Evolutionary conservation across 2,797 vertebrate genomes (phyloP).

Genomic region (Microctenopoma steveboyesi): DNA sequence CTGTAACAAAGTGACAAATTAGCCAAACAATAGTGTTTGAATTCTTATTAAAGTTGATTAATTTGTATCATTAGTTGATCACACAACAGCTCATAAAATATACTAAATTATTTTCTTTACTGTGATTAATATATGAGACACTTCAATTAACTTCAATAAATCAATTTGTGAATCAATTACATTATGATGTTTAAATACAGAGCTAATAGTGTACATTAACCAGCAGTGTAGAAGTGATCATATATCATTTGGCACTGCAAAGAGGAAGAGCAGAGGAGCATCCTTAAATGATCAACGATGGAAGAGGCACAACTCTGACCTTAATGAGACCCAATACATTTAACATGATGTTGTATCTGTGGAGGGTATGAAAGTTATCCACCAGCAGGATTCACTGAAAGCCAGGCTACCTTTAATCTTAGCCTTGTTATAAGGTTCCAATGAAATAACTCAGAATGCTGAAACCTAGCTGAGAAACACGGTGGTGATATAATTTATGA

Average conservation of each 20-base stretch:
- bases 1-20: conserved; percentile 88
- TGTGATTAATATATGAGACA: conserved; percentile 85
- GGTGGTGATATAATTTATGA: conserved; percentile 3
- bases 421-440: conserved; percentile 21
- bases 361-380: conserved; percentile 30
- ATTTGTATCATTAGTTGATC: conserved; percentile 88
- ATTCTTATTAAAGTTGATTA: conserved; percentile 92
- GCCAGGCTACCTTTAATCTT: conserved; percentile 41
- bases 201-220: conserved; percentile 84
- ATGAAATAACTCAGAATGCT: conserved; percentile 23
- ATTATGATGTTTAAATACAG: conserved; percentile 84
- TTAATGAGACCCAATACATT: conserved; percentile 59
- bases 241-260: conserved; percentile 76
- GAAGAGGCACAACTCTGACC: conserved; percentile 69
- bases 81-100: conserved; percentile 85
- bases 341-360: conserved; percentile 33
- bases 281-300: conserved; percentile 82
- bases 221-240: conserved; percentile 72
- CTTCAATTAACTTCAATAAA: conserved; percentile 89
- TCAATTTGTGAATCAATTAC: conserved; percentile 89
- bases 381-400: conserved; percentile 25
- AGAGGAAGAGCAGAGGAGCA: conserved; percentile 70
- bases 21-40: conserved; percentile 86
- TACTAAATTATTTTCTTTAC: conserved; percentile 85
- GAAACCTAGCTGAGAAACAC: conserved; percentile 7